Conservation (phyloP, 2,113 vertebrate species). For the Scartelaos histophorus region DNA sequence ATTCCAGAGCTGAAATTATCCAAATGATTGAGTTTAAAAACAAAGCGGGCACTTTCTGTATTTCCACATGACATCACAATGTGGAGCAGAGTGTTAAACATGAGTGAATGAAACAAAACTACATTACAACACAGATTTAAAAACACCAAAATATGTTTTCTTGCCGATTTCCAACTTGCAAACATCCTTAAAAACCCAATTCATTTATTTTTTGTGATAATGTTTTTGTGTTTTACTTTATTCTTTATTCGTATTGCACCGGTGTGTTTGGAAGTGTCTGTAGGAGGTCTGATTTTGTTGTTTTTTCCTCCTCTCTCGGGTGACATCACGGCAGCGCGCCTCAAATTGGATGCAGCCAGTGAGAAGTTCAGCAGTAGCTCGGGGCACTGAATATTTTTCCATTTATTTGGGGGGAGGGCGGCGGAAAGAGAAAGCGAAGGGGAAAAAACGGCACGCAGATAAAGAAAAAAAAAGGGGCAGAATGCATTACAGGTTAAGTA, state of each 20-base stretch:
- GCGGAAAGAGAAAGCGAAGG: slow-evolving; percentile 13
- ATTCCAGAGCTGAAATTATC: too few species aligned
- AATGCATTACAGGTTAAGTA: slow-evolving; percentile 81
- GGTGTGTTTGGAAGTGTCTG: slow-evolving; percentile 71
- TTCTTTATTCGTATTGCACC: slow-evolving; percentile 30
- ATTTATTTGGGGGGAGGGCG: slow-evolving; percentile 72
- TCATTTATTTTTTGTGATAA: too few species aligned
- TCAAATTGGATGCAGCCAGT: slow-evolving; percentile 83
- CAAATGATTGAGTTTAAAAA: too few species aligned
- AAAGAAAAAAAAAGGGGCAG: slow-evolving; percentile 27
- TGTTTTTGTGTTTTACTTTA: too few species aligned
- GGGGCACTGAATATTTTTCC: slow-evolving; percentile 83
- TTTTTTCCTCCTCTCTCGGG: slow-evolving; percentile 54
- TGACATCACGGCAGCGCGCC: slow-evolving; percentile 77
- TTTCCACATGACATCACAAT: too few species aligned
- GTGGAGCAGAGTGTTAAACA: too few species aligned
- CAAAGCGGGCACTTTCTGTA: too few species aligned
- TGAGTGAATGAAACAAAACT: too few species aligned
- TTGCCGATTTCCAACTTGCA: too few species aligned
- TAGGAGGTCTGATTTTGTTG: slow-evolving; percentile 66
- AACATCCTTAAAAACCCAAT: too few species aligned
- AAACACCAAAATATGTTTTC: too few species aligned
- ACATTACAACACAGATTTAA: too few species aligned
- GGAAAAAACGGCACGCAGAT: not conserved
- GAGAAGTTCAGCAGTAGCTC: slow-evolving; percentile 82